Base-by-base conservation (phyloP, 2,888 invertebrate species). In the Caenorhabditis panamensis region DNA sequence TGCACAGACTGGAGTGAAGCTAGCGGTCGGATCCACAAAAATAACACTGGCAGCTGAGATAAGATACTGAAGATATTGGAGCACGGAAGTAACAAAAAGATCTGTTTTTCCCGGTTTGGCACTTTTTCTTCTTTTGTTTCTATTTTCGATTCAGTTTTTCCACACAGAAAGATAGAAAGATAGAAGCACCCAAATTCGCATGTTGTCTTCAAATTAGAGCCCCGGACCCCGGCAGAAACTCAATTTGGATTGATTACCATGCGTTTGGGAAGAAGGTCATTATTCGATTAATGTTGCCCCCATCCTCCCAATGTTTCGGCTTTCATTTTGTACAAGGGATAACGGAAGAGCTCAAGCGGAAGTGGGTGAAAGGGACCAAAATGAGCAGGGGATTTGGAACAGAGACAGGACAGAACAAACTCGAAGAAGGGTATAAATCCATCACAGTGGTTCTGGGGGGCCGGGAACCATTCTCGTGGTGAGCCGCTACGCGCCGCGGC, bases 161-260 rank as follows among this genome's bases (percentile, higher is more conserved):
- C 11, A 56, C 26, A 28, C 9, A 16, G 4, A 49, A 69, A 69
- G 51, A 22, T 6, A 49, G 6, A 13, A 20, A 49, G 22, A 49
- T 49, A 13, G 41, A 41, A 41, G 41, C 47, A 41, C 37, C 61
- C 61, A 61, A 49, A 49, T 51, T 59, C 18, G 28, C 51, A 20
- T 51, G 58, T 66, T 64, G 73, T 64, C 47, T 73, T 49, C 28
- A 64, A 73, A 73, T 73, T 73, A 73, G 73, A 73, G 64, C 37
- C 51, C n/a, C n/a, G n/a, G n/a, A 41, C 13, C 41, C 41, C 41
- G 47, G 66, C 49, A 53, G 51, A 79, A 80, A 80, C 75, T 80
- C 80, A 80, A 75, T 80, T 80, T 80, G 80, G 80, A 75, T 80
- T 80, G 80, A 80, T 80, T 80, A 80, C 80, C 71, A 71, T 66